Percentiles rank a stretch among this genome's conserved stretches.
These are phyloP conservation scores for Stegophylla sp. DNA, from an alignment of 2,888 invertebrate genomes.

Conservation along the genomic window DNA sequence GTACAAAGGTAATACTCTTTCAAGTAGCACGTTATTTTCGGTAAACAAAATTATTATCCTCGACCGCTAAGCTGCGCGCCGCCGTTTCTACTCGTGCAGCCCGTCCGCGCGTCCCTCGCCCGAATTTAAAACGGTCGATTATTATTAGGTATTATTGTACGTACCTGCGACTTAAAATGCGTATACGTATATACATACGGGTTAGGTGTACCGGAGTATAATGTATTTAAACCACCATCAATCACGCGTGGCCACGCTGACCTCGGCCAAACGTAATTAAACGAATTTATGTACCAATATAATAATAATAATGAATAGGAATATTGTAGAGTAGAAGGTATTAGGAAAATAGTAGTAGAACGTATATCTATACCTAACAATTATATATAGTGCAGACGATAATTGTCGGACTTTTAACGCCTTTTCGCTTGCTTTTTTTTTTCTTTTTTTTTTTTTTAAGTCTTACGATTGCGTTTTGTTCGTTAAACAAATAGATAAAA, in stretches of 20 bases:
- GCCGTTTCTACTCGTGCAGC: not conserved
- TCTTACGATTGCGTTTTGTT: too few relatives aligned
- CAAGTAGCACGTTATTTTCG: not conserved
- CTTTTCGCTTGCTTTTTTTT: not conserved
- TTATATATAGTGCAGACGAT: too few relatives aligned
- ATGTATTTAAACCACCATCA: slow-evolving; percentile 37
- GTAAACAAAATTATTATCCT: slow-evolving; percentile 19
- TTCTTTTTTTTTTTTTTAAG: too few relatives aligned
- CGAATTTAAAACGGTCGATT: not conserved
- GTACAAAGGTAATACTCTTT: not conserved
- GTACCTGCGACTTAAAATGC: not conserved
- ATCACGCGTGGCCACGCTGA: not conserved
- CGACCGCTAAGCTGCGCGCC: not conserved
- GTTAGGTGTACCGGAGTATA: not conserved
- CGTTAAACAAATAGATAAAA: too few relatives aligned
- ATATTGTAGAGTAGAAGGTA: too few relatives aligned
- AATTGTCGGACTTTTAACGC: not conserved
- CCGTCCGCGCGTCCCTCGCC: not conserved
- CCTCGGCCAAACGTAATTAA: slow-evolving; percentile 15
- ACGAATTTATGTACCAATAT: not conserved
- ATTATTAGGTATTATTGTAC: not conserved
- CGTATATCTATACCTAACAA: too few relatives aligned
- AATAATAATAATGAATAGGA: too few relatives aligned
- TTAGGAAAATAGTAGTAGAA: too few relatives aligned
- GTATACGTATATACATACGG: not conserved